These are phyloP conservation scores for Fulica atra DNA, from an alignment of 2,113 vertebrate genomes.

Conservation along the genomic window DNA sequence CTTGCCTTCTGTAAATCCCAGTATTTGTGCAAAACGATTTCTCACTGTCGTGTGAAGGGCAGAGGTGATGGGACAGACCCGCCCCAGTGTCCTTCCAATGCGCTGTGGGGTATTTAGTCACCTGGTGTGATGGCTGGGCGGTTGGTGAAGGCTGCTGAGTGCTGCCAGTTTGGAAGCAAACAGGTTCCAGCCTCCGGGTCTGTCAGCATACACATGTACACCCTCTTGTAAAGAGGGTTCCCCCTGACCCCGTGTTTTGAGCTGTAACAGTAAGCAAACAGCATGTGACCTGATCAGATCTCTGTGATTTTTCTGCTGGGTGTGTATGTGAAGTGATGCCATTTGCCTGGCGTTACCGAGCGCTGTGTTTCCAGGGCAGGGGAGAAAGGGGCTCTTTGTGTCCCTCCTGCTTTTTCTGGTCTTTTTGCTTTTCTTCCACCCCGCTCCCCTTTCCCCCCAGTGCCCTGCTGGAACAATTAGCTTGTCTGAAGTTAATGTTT, in stretches of 20 bases:
- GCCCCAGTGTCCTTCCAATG: background rate
- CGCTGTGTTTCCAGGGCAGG: accelerated
- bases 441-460: background rate
- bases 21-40: accelerated
- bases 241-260: background rate
- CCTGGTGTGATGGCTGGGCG: accelerated
- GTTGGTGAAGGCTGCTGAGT: no score
- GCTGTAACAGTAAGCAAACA: accelerated
- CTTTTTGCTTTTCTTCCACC: background rate
- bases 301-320: background rate
- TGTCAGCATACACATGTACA: accelerated
- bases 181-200: accelerated
- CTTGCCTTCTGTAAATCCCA: background rate
- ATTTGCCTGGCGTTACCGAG: background rate
- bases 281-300: background rate
- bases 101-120: background rate
- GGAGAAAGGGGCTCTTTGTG: background rate
- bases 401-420: background rate
- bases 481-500: conserved; percentile 39
- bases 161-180: accelerated
- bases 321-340: background rate
- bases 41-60: background rate
- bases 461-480: conserved; percentile 9
- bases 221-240: no score
- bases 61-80: background rate